Base-by-base conservation (phyloP, 2,113 vertebrate genomes). In the Amazona guildingii region DNA sequence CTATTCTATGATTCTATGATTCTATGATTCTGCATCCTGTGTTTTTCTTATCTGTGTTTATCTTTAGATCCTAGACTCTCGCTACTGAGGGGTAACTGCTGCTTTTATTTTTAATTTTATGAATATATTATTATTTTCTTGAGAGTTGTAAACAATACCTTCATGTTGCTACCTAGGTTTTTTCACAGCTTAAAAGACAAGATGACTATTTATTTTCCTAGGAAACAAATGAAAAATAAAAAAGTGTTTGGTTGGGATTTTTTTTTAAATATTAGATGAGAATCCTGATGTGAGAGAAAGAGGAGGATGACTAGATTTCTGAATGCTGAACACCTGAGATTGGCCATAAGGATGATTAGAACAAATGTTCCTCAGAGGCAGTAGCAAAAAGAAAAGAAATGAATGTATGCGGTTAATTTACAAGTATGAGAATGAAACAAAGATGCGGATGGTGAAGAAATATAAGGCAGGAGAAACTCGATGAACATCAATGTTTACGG, bases 361-460 rank as follows among this genome's bases (percentile, higher is more conserved):
- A 93, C 52, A 90, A 85, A 61, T 11, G 19, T 31, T 85, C 44
- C 43, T 83, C 52, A 69, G 64, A 93, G 11, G 67, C 52, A 91
- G 59, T 1, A 84, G 20, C 7, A 83, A 55, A 62, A 49, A 63
- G 13, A 83, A 86, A 78, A 83, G 8, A 83, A 87, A 72, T 39
- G 0, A 55, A 74, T 83, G 24, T 82, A 69, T 48, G 62, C 31
- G 8, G 70, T 66, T 94, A 77, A 88, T 97, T 95, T 85, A 87
- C 74, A 91, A 91, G 44, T 61, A 76, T 6, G 19, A 83, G 54
- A 88, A 86, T 54, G 46, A 93, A 94, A 92, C 72, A 92, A 90
- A 95, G 67, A 90, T 91, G 83, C 75, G 95, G 94, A 90, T 90
- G 72, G 63, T 44, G n/a, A 81, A 76, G 37, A 93, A 93, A 66